phyloP scores from a whole-genome alignment of 1,140 invertebrate genomes.

The Meloidogyne floridensis region DNA sequence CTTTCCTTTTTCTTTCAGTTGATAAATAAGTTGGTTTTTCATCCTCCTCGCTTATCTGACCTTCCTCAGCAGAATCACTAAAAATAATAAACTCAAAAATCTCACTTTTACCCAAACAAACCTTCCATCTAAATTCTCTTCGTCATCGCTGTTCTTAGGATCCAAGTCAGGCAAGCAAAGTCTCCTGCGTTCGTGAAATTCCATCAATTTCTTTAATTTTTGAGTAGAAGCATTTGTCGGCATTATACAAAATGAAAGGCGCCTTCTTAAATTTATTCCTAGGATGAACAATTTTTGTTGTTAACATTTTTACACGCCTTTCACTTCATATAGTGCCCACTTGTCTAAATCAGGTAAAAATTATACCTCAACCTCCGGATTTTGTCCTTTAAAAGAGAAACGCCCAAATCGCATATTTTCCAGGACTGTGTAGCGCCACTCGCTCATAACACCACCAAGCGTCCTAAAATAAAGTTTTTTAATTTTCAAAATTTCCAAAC shows the following conservation, averaged over 20 bases:
- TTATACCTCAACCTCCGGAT: slow-evolving; percentile 23
- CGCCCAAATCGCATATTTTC: slow-evolving; percentile 27
- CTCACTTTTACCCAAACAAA: not conserved
- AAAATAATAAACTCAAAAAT: not conserved
- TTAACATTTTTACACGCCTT: too few relatives aligned
- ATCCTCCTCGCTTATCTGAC: slow-evolving; percentile 14
- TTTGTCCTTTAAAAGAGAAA: slow-evolving; percentile 30
- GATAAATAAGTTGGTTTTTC: not conserved
- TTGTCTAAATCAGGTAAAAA: not conserved
- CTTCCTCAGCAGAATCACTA: slow-evolving; percentile 6
- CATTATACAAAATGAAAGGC: too few relatives aligned
- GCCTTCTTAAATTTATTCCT: too few relatives aligned
- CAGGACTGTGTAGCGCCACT: slow-evolving; percentile 23
- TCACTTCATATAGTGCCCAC: too few relatives aligned
- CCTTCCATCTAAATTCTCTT: not conserved
- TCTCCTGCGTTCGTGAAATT: slow-evolving; percentile 21
- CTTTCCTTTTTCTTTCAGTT: not conserved
- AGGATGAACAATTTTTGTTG: too few relatives aligned
- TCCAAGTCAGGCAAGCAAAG: slow-evolving; percentile 19
- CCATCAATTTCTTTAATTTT: slow-evolving; percentile 21
- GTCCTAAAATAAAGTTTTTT: slow-evolving; percentile 12
- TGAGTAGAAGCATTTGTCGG: too few relatives aligned
- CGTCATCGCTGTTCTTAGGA: not conserved
- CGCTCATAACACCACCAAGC: slow-evolving; percentile 24
- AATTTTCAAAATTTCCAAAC: not conserved